Evolutionary conservation across 1,140 invertebrate genomes (phyloP).

Genomic region (Nephotettix cincticeps): DNA sequence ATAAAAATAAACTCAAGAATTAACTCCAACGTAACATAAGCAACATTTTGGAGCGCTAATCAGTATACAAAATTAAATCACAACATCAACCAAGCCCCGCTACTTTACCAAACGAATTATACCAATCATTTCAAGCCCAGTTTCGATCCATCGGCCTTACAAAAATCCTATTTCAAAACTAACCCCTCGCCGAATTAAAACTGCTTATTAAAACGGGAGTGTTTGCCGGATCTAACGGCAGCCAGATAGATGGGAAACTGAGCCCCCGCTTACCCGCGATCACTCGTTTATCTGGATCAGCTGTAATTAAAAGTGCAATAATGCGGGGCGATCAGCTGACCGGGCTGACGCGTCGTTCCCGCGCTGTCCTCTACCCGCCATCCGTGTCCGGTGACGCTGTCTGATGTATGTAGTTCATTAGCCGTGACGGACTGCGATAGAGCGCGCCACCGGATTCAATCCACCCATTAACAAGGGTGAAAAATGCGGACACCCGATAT

Average conservation of each 20-base stretch:
- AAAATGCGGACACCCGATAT: neutral
- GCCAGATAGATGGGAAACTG: neutral
- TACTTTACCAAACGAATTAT: no score
- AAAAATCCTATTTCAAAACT: no score
- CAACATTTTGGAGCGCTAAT: no score
- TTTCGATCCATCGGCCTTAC: no score
- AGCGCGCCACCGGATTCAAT: neutral
- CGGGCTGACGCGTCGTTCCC: neutral
- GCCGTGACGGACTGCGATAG: neutral
- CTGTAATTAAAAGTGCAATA: neutral
- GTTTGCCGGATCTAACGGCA: neutral
- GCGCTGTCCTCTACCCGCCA: no score
- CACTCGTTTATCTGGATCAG: neutral
- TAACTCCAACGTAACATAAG: no score
- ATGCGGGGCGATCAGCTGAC: neutral
- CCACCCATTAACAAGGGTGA: neutral
- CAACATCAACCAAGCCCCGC: no score
- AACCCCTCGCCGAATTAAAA: no score
- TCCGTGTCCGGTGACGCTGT: neutral
- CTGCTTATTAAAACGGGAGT: neutral
- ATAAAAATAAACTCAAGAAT: no score
- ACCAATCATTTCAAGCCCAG: no score
- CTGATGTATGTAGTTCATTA: neutral
- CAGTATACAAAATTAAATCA: no score
- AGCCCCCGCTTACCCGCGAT: neutral